A percentile compares a stretch with the other conserved stretches of the same genome.
These are phyloP conservation scores for Cryptomyrus ogoouensis DNA, from an alignment of 2,113 vertebrate genomes.

Conservation along the genomic window DNA sequence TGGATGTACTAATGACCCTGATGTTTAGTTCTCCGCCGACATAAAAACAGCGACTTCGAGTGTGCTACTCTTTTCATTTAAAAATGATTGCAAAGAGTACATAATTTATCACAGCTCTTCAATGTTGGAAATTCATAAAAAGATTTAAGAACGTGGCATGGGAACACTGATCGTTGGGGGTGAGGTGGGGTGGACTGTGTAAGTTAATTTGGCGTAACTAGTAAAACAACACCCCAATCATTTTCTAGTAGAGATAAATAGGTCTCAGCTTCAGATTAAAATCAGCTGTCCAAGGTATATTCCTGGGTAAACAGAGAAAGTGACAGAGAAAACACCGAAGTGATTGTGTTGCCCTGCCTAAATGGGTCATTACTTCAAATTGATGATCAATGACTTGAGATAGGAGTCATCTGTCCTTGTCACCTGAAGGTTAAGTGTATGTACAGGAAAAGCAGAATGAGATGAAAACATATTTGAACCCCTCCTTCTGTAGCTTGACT, in stretches of 20 bases:
- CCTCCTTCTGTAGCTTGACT: conserved; percentile 19
- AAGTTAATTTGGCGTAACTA: conserved; percentile 4
- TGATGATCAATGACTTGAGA: conserved; percentile 34
- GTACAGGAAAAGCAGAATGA: conserved; percentile 22
- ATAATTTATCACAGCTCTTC: background rate
- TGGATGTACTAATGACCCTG: background rate
- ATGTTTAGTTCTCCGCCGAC: background rate
- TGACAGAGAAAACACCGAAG: background rate
- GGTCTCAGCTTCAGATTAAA: background rate
- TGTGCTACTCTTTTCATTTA: conserved; percentile 6
- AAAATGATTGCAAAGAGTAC: background rate
- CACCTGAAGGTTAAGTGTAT: conserved; percentile 28
- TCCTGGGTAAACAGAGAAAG: background rate
- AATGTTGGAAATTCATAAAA: background rate
- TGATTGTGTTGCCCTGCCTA: conserved; percentile 14
- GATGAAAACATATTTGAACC: conserved; percentile 24
- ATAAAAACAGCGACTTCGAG: background rate
- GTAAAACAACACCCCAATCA: background rate
- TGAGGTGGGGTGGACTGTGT: background rate
- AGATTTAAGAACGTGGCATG: background rate
- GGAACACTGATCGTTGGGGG: background rate
- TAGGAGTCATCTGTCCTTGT: conserved; percentile 37
- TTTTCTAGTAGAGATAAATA: background rate
- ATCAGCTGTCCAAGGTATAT: background rate
- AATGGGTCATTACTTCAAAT: conserved; percentile 32